Conservation (phyloP, 2,113 vertebrate species). For the Gallinago jamesoni region DNA sequence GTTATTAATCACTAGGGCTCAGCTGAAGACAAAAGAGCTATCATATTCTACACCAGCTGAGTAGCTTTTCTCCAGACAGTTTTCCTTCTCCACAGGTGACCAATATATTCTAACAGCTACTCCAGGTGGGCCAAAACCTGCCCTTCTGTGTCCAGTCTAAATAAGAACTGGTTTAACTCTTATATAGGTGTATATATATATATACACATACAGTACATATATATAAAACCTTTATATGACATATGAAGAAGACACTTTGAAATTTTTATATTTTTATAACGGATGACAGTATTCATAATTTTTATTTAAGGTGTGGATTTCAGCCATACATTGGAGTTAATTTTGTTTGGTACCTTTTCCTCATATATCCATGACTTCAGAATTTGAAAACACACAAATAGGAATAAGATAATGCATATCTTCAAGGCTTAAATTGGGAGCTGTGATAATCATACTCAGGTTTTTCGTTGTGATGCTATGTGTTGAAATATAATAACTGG, state of each 20-base stretch:
- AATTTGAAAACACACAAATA: not conserved
- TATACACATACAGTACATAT: not conserved
- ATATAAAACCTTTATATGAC: not conserved
- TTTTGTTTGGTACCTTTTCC: not conserved
- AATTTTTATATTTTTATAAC: not conserved
- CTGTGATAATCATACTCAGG: not conserved
- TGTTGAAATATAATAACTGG: not conserved
- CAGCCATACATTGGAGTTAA: not conserved
- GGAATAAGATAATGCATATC: not conserved
- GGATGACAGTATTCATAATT: not conserved
- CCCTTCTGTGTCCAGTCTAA: not conserved
- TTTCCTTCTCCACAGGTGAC: not conserved
- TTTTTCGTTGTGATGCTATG: not conserved
- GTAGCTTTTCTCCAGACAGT: not conserved
- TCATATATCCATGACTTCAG: not conserved
- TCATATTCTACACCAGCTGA: not conserved
- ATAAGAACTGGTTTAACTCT: not conserved
- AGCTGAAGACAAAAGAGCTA: not conserved
- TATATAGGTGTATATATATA: not conserved
- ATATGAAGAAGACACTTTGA: not conserved
- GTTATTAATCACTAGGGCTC: not conserved
- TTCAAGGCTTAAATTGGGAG: not conserved
- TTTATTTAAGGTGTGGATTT: not conserved
- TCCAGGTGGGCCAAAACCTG: not conserved
- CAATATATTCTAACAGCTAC: fast-evolving